Percentiles rank a stretch among this genome's conserved stretches.
Conservation (phyloP, 2,888 invertebrate species). For the Dusona sp. region DNA sequence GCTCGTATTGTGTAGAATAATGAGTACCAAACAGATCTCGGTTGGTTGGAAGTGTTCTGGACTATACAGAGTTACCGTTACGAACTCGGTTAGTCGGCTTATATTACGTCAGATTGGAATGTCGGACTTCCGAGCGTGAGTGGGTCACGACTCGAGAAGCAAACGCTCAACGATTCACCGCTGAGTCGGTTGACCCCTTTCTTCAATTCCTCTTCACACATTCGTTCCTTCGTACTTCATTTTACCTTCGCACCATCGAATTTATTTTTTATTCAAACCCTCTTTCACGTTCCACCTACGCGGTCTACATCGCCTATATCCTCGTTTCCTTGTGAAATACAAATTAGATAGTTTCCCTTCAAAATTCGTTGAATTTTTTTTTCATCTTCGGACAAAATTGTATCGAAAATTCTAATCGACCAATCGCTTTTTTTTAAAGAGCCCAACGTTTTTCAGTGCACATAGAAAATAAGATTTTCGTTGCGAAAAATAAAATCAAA, state of each 20-base stretch:
- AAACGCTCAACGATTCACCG: slow-evolving; percentile 59
- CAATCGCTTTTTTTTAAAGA: not conserved
- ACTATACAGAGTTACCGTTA: slow-evolving; percentile 65
- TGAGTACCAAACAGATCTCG: slow-evolving; percentile 27
- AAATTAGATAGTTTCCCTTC: not conserved
- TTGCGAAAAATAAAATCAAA: not conserved
- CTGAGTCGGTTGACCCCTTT: slow-evolving; percentile 60
- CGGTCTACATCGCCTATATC: not conserved
- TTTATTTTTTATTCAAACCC: slow-evolving; percentile 3
- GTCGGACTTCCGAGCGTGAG: slow-evolving; percentile 68
- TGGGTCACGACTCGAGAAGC: slow-evolving; percentile 63
- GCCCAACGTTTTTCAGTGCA: no score
- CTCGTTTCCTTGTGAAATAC: not conserved
- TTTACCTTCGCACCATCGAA: not conserved
- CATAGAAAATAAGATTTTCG: not conserved
- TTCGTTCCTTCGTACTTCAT: slow-evolving; percentile 33
- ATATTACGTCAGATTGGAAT: slow-evolving; percentile 69
- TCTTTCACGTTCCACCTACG: slow-evolving; percentile 6
- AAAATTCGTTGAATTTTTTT: not conserved
- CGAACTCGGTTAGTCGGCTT: slow-evolving; percentile 62
- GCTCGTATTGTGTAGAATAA: not conserved
- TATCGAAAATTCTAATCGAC: not conserved
- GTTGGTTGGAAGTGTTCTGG: slow-evolving; percentile 41
- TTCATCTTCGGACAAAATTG: not conserved
- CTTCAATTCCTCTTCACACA: slow-evolving; percentile 39